Evolutionary conservation across 2,797 vertebrate genomes (phyloP).

Genomic region (Microhierax caerulescens): DNA sequence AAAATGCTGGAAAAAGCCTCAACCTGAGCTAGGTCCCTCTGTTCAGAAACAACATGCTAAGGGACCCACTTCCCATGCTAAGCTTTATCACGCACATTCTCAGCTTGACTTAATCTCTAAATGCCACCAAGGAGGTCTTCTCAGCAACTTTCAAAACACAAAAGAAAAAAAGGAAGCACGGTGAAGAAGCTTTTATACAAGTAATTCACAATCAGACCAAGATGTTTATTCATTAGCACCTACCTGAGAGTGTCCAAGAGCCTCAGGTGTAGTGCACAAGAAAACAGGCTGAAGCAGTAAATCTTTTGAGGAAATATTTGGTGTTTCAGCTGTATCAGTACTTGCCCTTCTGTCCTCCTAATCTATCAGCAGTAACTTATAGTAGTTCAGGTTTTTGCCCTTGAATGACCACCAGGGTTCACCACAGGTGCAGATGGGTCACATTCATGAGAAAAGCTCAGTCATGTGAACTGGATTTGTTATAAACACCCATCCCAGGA

Average conservation of each 20-base stretch:
- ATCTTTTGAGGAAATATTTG: neutral
- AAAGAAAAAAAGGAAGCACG: accelerated
- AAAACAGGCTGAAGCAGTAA: neutral
- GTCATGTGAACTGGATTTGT: neutral
- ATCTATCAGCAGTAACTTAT: neutral
- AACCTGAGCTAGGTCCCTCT: accelerated
- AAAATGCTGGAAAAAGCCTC: neutral
- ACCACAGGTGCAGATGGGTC: neutral
- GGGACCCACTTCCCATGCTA: neutral
- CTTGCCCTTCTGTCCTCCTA: neutral
- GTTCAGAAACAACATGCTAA: accelerated
- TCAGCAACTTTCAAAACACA: neutral
- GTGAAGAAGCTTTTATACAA: neutral
- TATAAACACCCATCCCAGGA: conserved; percentile 9
- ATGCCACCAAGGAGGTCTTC: neutral
- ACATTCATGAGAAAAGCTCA: neutral
- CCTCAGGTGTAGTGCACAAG: neutral
- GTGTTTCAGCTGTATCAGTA: neutral
- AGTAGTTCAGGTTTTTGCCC: neutral
- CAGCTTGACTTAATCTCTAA: neutral
- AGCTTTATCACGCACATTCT: neutral
- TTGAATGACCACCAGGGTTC: neutral
- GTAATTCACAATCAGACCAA: neutral
- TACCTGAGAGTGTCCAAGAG: neutral
- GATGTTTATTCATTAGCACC: neutral